These are phyloP conservation scores for Planococcus citri DNA, from an alignment of 1,140 invertebrate species.

Conservation along the genomic window DNA sequence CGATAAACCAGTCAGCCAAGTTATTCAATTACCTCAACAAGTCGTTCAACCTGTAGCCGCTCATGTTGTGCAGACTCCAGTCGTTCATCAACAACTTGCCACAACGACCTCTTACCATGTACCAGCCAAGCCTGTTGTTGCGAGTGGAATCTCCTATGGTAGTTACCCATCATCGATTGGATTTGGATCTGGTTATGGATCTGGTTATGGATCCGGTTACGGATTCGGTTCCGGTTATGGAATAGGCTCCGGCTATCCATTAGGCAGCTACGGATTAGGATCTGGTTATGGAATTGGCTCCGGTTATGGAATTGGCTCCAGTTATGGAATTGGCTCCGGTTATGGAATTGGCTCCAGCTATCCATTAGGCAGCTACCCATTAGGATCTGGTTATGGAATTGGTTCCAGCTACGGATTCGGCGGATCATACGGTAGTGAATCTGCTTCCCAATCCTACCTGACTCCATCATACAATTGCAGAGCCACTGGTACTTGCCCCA, in stretches of 20 bases:
- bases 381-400: no score
- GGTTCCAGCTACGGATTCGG: no score
- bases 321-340: not conserved
- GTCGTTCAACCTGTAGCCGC: constrained; percentile 13
- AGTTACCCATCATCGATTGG: not conserved
- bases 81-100: constrained; percentile 12
- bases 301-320: not conserved
- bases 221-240: not conserved
- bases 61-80: constrained; percentile 1
- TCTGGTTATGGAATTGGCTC: no score
- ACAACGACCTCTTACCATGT: not conserved
- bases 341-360: not conserved
- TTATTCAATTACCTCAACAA: constrained; percentile 18
- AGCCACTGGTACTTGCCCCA: no score
- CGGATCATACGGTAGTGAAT: no score
- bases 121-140: not conserved
- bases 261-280: no score
- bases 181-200: not conserved
- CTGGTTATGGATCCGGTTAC: not conserved
- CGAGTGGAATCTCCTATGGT: not conserved
- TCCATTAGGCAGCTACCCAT: no score
- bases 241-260: not conserved
- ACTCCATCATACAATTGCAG: no score
- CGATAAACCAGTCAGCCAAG: not conserved
- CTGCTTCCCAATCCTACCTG: no score